Percentiles rank a stretch among this genome's conserved stretches.
Evolutionary conservation across 2,797 vertebrate genomes (phyloP).

Genomic region (Manis crassicaudata): DNA sequence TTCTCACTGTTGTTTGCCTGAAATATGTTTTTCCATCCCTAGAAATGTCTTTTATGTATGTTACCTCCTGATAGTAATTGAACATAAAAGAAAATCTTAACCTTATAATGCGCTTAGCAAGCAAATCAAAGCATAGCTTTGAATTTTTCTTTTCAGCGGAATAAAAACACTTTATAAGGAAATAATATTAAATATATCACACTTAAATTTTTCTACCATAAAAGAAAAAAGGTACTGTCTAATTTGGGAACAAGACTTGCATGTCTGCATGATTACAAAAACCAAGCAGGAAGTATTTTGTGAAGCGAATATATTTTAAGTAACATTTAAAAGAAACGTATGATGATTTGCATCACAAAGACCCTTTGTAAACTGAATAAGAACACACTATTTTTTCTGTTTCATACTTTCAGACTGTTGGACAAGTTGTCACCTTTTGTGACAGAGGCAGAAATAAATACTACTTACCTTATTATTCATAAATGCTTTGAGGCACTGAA

Average conservation of each 20-base stretch:
- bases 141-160: conserved; percentile 31
- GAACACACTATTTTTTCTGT: not conserved
- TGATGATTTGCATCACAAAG: conserved; percentile 5
- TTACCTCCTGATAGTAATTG: conserved; percentile 21
- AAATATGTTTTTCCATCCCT: too few species aligned
- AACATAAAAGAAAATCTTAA: conserved; percentile 46
- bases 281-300: not conserved
- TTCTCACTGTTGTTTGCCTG: too few species aligned
- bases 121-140: conserved; percentile 17
- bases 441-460: conserved; percentile 50
- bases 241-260: not conserved
- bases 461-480: conserved; percentile 99
- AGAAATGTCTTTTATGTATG: not conserved
- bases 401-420: not conserved
- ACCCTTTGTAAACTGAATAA: conserved; percentile 9
- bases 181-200: not conserved
- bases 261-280: not conserved
- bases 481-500: conserved; percentile 99
- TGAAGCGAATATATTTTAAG: conserved; percentile 48
- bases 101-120: not conserved
- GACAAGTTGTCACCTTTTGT: conserved; percentile 10
- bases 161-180: conserved; percentile 11
- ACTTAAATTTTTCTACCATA: conserved; percentile 32
- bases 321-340: conserved; percentile 15
- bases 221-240: conserved; percentile 8